Evolutionary conservation across 2,888 invertebrate genomes (phyloP), one percentile per base, ranked within the genome.

Genomic region (Archips xylosteana): DNA sequence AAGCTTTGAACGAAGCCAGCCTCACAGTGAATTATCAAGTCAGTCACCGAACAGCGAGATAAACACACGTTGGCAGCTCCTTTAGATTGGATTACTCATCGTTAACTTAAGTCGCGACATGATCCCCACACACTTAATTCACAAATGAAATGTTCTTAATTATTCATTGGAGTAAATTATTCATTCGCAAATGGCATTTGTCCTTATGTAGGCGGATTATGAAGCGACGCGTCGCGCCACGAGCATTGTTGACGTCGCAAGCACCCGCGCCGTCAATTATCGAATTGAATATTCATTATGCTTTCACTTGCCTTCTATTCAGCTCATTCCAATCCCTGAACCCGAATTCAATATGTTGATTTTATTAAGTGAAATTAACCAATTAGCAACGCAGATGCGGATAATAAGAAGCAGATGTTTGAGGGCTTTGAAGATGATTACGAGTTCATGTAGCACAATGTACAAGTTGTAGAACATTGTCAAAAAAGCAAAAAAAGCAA

Each of bases 211-310:
- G 47, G 39, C 39, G 39, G 51, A 63, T 63, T 54, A 45, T 51
- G 9, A 61, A 9, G 47, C 34, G 45, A 54, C 54, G 64, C 64
- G 59, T 45, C 59, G 57, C n/a, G 42, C 34, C 9, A 4, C 5
- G 15, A 63, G 70, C 57, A 59, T 70, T 64, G 70, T 64, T 63
- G 70, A 70, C 64, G 64, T 59, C 59, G 15, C 45, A 32, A 63
- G 57, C 36, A n/a, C 65, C 64, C 64, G 5, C 63, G 47, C 70
- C 57, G 63, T 63, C 64, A 70, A 70, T 70, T 47, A 64, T 64
- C 36, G 57, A 15, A 64, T 70, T 70, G 70, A 70, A 70, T 70
- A 70, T 70, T 64, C 64, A 70, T 70, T 70, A 54, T 45, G 70
- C 54, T 45, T 54, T 64, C 64, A 64, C 57, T 64, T 47, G 13